Evolutionary conservation across 2,797 vertebrate genomes (phyloP), one percentile per base, ranked within the genome.

Genomic region (Lophotriccus pileatus): DNA sequence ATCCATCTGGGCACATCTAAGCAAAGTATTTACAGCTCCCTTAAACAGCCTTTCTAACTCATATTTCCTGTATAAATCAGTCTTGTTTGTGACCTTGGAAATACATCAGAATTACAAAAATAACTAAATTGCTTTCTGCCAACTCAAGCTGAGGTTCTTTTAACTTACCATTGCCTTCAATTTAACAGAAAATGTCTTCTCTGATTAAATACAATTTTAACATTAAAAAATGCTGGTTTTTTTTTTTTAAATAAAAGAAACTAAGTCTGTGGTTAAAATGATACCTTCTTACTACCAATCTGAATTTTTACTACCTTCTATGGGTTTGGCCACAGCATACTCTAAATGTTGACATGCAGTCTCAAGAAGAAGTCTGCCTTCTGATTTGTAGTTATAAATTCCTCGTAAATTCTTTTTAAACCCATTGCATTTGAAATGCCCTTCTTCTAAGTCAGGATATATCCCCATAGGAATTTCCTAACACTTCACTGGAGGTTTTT

Each of bases 51-150:
- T 93, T 93, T 94, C 79, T 76, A 77, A 92, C n/a, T 67, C 75
- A 73, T 87, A 90, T 83, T 86, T 83, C 87, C 53, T 82, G 13
- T 76, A 79, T 84, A 97, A 96, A 96, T 93, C 60, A 87, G 74
- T 93, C 69, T 93, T 70, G 37, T 94, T 94, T 93, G 83, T 95
- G 91, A 96, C 50, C 64, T 90, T 93, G 94, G 79, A 84, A 84
- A 69, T 86, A 89, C 15, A 94, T 47, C 69, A 82, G 27, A 41
- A 74, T 59, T 73, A 81, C 87, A 91, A 47, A 95, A 95, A 94
- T 91, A 93, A 49, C 59, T 78, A 94, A 91, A 94, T 96, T 96
- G 55, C 76, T 87, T 91, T 95, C 89, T 67, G 37, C 34, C 53
- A 94, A 16, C 21, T 69, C 62, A 85, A 32, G 46, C 77, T 96